Evolutionary conservation across 92 coral and sea anemone species (phyloP).

Genomic region (Ricordea florida): DNA sequence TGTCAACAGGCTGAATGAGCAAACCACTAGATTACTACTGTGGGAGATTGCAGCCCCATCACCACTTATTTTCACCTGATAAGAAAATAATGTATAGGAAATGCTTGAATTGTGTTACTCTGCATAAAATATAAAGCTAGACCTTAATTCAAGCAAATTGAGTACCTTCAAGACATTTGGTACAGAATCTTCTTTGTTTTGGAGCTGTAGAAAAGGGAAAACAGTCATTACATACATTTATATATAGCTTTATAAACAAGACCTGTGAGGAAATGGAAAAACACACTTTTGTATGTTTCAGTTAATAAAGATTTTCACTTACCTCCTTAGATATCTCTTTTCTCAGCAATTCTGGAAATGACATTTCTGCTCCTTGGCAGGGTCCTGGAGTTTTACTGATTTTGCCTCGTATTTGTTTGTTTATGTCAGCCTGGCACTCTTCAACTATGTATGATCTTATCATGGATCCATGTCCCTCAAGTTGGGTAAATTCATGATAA

Average conservation of each 20-base stretch:
- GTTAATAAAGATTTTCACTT: background rate
- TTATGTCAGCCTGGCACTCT: background rate
- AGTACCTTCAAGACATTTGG: too few relatives aligned
- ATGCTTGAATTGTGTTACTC: background rate
- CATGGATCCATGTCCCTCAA: background rate
- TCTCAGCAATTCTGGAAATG: background rate
- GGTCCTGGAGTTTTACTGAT: background rate
- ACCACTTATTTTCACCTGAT: constrained; percentile 5
- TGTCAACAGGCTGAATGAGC: background rate
- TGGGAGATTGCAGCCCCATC: constrained; percentile 16
- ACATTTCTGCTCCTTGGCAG: background rate
- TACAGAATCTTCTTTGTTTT: too few relatives aligned
- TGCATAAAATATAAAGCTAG: background rate
- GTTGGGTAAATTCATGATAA: background rate
- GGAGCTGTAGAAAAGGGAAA: too few relatives aligned
- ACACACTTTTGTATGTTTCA: background rate
- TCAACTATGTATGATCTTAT: background rate
- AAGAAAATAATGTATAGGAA: too few relatives aligned
- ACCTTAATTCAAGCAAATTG: background rate
- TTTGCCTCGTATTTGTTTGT: background rate
- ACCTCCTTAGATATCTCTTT: background rate
- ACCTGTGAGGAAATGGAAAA: background rate
- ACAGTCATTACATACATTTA: too few relatives aligned
- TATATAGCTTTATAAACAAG: background rate
- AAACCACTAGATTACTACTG: constrained; percentile 1